phyloP scores from a whole-genome alignment of 2,797 vertebrate species.

The Epinephelus coioides region DNA sequence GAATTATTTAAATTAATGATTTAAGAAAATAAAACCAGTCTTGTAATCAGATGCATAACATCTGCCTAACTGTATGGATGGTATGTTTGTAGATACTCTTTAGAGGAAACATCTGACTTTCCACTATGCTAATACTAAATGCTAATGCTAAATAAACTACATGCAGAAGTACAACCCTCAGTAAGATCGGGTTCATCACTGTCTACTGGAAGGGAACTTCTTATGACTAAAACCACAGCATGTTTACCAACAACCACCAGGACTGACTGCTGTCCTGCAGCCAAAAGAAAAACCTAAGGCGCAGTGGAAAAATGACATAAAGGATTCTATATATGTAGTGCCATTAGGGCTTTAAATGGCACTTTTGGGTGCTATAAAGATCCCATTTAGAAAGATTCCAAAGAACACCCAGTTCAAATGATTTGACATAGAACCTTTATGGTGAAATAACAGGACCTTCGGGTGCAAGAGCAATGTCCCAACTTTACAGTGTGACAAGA shows the following conservation, averaged over 20 bases:
- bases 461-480: constrained; percentile 14
- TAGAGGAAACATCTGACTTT: no score
- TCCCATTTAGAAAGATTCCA: constrained; percentile 48
- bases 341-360: constrained; percentile 50
- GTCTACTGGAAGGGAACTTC: not conserved
- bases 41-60: no score
- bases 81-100: no score
- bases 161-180: not conserved
- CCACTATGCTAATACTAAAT: no score
- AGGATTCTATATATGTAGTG: constrained; percentile 19
- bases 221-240: constrained; percentile 3
- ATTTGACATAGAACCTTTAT: constrained; percentile 41
- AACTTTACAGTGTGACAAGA: constrained; percentile 6
- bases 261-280: not conserved
- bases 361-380: constrained; percentile 33
- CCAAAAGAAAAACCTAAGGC: constrained; percentile 24
- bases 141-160: not conserved
- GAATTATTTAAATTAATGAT: no score
- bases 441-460: constrained; percentile 29
- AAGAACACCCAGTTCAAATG: constrained; percentile 27
- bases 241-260: constrained; percentile 7
- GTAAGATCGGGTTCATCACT: not conserved
- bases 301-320: constrained; percentile 28
- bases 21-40: no score
- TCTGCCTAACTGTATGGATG: no score